Percentiles rank a stretch among this genome's conserved stretches.
phyloP scores from a whole-genome alignment of 2,888 invertebrate species.

The Melieria crassipennis region DNA sequence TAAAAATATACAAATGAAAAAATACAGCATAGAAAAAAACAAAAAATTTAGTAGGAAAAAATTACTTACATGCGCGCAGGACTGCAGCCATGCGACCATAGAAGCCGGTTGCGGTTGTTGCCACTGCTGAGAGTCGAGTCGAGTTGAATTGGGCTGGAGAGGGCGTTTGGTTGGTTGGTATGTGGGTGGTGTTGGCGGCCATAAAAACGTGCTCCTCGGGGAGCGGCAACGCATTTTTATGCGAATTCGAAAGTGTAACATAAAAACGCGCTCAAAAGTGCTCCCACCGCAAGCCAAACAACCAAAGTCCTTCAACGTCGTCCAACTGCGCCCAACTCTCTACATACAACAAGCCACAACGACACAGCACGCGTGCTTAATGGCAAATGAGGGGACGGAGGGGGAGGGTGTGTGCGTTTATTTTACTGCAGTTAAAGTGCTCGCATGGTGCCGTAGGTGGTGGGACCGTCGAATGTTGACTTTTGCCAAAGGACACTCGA shows the following conservation, averaged over 20 bases:
- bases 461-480: not conserved
- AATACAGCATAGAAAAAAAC: not conserved
- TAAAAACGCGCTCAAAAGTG: constrained; percentile 1
- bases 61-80: not conserved
- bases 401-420: too few species aligned
- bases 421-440: too few species aligned
- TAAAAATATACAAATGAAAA: not conserved
- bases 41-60: not conserved
- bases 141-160: not conserved
- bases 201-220: not conserved
- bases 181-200: not conserved
- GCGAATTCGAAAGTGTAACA: constrained; percentile 16
- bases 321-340: not conserved
- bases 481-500: not conserved
- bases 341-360: not conserved
- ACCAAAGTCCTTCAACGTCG: not conserved
- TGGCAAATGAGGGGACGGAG: too few species aligned
- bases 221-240: constrained; percentile 2
- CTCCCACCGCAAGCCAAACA: not conserved
- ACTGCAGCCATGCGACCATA: not conserved
- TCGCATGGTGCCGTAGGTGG: not conserved
- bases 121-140: not conserved
- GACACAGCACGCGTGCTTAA: not conserved
- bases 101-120: not conserved
- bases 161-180: not conserved